Base-by-base conservation (phyloP, 1,140 invertebrate species). In the Heliothis subflexa region DNA sequence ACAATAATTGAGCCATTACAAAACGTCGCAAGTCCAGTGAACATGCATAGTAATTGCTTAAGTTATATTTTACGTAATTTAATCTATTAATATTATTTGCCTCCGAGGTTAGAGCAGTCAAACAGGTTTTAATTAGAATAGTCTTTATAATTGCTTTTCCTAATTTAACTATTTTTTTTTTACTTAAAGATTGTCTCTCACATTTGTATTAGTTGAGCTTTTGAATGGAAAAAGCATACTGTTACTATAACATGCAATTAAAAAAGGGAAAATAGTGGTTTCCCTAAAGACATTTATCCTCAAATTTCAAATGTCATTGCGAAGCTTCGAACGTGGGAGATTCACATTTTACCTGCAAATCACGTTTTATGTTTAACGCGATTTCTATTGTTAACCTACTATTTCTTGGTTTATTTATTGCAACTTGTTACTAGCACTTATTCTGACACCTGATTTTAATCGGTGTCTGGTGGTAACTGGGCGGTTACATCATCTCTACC, bases 271-370 rank as follows among this genome's bases (percentile, higher is more conserved):
- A 55, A 33, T 55, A 18, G 25, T 71, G 28, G 47, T 71, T 14
- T 54, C 18, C 52, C 21, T 71, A 71, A 71, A 71, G 47, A 70
- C 47, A 50, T 70, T 50, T 40, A 52, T 55, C 50, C 55, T 71
- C 82, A 81, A 76, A 81, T 89, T 89, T 84, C 84, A 93, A 91
- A 93, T 91, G 90, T 91, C 90, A 91, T 80, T 85, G 78, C 81
- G 79, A 79, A 40, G 68, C 81, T 61, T 66, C 72, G 78, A 79
- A 89, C 88, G 85, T 88, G 85, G 85, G 85, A 87, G 85, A 87
- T 86, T 84, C 85, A 84, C 86, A 81, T 86, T 89, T 86, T 85
- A 81, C 79, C 82, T 21, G 78, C 61, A 74, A 70, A 70, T 70
- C 66, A 28, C 73, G 57, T 80, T 71, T 16, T 52, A 50, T 71